Evolutionary conservation across 2,113 vertebrate genomes (phyloP), one percentile per base, ranked within the genome.

Genomic region (Sphyrna mokarran): DNA sequence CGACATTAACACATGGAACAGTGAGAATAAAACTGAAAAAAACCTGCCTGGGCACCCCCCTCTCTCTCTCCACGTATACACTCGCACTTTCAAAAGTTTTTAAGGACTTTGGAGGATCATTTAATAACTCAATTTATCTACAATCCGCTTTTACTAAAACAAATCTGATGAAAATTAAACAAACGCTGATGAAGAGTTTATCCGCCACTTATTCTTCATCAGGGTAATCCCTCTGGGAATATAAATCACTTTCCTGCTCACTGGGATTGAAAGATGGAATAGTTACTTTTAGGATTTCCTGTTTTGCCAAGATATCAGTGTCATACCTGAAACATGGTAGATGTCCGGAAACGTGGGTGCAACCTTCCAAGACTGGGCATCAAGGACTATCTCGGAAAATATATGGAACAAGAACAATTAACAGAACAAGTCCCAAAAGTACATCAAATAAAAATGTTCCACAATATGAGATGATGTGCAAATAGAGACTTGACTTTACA

Each of bases 241-340:
- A 54, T 54, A 54, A 54, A 54, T 54, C 48, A 54, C 48, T 54
- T 54, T 54, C 48, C 48, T 54, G 48, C 2, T 54, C 48, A 54
- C 48, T 3, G 48, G 78, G 43, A 48, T 48, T 48, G 43, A 43
- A 40, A 0, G 5, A 6, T 7, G n/a, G 3, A 18, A 3, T 18
- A 18, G 40, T 5, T 8, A 83, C 8, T 83, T 22, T n/a, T 18
- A 22, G 37, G 6, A 20, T 22, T 83, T 40, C 37, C 37, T 20
- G 37, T 40, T 83, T 80, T 83, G 37, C 1, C 2, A 76, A 11
- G 10, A 76, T 20, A 22, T 40, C 18, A 0, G 29, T 40, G 70
- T 22, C 96, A 96, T 97, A 99, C 98, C 98, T 98, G 97, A 98
- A 76, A 98, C 97, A 0, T 98, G 98, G 96, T 99, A 98, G 95